phyloP scores from a whole-genome alignment of 2,888 invertebrate genomes.

The Alitta virens region DNA sequence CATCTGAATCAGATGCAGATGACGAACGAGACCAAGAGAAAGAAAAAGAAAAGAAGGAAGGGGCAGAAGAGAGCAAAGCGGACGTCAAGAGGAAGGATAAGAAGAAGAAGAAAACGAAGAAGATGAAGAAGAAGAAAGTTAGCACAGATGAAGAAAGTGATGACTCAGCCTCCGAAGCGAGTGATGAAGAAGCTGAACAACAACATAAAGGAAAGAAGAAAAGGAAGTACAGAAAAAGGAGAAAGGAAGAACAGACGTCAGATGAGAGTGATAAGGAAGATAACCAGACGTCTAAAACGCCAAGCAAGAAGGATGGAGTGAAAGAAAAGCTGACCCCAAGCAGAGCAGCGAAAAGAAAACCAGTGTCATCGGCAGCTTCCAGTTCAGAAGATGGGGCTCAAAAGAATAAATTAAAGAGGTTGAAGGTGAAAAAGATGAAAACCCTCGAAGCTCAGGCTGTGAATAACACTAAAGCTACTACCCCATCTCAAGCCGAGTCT shows the following conservation, averaged over 20 bases:
- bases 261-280: constrained; percentile 4
- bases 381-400: constrained; percentile 6
- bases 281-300: background rate
- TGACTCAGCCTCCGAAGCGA: constrained; percentile 5
- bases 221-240: constrained; percentile 18
- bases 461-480: background rate
- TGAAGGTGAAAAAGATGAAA: constrained; percentile 8
- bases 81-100: constrained; percentile 21
- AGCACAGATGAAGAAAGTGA: constrained; percentile 10
- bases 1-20: constrained; percentile 10
- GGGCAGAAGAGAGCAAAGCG: background rate
- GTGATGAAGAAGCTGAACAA: constrained; percentile 10
- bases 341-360: background rate
- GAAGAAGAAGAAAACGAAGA: constrained; percentile 10
- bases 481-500: background rate
- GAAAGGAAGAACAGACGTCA: constrained; percentile 16
- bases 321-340: background rate
- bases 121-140: constrained; percentile 1
- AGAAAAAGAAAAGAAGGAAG: background rate
- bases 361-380: background rate
- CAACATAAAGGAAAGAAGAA: constrained; percentile 15
- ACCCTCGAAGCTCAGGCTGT: background rate
- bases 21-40: constrained; percentile 6
- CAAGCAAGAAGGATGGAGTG: background rate
- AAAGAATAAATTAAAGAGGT: background rate